These are phyloP conservation scores for Oreochromis mossambicus DNA, from an alignment of 2,797 vertebrate species.

Conservation along the genomic window DNA sequence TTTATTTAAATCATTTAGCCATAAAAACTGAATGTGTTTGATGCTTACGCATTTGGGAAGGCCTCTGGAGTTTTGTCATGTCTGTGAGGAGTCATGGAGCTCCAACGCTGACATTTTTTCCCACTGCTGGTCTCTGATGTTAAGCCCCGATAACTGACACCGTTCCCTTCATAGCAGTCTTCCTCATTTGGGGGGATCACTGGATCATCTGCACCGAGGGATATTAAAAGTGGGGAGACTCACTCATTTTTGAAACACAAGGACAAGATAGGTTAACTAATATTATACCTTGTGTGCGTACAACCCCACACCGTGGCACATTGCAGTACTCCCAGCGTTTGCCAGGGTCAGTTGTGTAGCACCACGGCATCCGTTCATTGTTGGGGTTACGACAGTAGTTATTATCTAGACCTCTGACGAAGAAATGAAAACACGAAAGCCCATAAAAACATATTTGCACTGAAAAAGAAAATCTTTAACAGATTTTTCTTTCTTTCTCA, in stretches of 20 bases:
- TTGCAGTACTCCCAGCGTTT: slow-evolving; percentile 88
- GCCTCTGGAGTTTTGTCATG: slow-evolving; percentile 78
- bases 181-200: slow-evolving; percentile 68
- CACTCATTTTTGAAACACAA: background rate
- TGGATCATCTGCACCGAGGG: slow-evolving; percentile 51
- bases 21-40: no score
- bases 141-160: slow-evolving; percentile 83
- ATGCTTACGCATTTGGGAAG: slow-evolving; percentile 79
- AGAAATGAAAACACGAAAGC: background rate
- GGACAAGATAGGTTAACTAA: background rate
- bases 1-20: no score
- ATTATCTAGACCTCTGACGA: slow-evolving; percentile 79
- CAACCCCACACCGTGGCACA: slow-evolving; percentile 77
- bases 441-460: background rate
- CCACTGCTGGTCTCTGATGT: slow-evolving; percentile 87
- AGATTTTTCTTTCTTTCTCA: background rate
- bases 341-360: slow-evolving; percentile 81
- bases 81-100: slow-evolving; percentile 81
- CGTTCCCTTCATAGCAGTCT: slow-evolving; percentile 84
- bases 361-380: slow-evolving; percentile 87
- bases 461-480: background rate
- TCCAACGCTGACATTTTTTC: slow-evolving; percentile 91
- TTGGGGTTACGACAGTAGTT: slow-evolving; percentile 95
- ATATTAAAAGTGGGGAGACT: background rate
- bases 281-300: slow-evolving; percentile 49